Evolutionary conservation across 2,888 invertebrate genomes (phyloP), one percentile per base, ranked within the genome.

Genomic region (Stramonita haemastoma): DNA sequence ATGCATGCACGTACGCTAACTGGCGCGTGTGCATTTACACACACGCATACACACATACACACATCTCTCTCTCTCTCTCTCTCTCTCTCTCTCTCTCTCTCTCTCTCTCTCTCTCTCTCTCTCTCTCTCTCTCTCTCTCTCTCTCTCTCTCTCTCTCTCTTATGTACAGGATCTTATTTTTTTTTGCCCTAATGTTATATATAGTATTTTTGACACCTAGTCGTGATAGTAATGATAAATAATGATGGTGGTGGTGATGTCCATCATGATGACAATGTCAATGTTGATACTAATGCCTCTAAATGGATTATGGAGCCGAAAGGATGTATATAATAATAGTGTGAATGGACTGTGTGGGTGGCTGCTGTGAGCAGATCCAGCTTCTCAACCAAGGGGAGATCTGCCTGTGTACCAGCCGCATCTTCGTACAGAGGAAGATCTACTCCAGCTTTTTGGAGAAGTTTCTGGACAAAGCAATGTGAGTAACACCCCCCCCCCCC

Each of bases 301-400:
- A 46, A 46, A 46, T 46, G 46, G 46, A 66, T 66, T 17, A 6
- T 66, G 2, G 66, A 17, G 66, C 17, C 17, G 66, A 66, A 66
- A 66, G 19, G 66, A 60, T 66, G 66, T 22, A 22, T 6, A 66
- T 66, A 2, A 6, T 66, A 26, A 2, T 13, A 1, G 13, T 66
- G 66, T 60, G 66, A 46, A 66, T 13, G 66, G 13, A 22, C 19
- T 22, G 17, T 66, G 66, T 22, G 17, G 66, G 26, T 13, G 2
- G 26, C 1, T 4, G 6, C 1, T 29, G 87, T 87, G 90, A 93
- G 89, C 91, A 96, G 96, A 91, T 96, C 97, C 6, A 96, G 96
- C 87, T 97, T 97, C 93, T 92, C 96, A 83, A 97, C 97, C 92
- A 96, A 97, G 92, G 97, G n/a, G 97, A 97, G 93, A 96, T 97